Evolutionary conservation across 2,797 vertebrate genomes (phyloP), one percentile per base, ranked within the genome.

Genomic region (Sebastes taczanowskii): DNA sequence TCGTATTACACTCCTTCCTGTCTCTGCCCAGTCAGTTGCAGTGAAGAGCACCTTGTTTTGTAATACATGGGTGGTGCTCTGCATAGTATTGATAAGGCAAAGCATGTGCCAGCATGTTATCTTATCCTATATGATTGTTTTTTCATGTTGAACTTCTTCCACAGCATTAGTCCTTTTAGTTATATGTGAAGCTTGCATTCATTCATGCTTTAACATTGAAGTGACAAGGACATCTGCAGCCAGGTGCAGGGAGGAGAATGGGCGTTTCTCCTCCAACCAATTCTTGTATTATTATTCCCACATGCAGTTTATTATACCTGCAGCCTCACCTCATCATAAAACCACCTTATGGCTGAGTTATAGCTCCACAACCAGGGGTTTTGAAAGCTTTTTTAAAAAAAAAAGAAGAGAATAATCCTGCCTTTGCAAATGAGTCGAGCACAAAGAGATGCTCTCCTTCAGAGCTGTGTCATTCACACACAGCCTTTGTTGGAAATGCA

Each of bases 211-310:
- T 59, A 62, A 52, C 75, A 67, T 63, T 14, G 60, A 77, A 62
- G 80, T 83, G 83, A 80, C 87, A 83, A 87, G 89, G 83, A 76
- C 91, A 86, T 80, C 85, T 90, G 84, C 90, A 89, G 77, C 75
- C 92, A 92, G 90, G 89, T 93, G 89, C 88, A 83, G 67, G 68
- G 55, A 81, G 75, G 71, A 85, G 73, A 89, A 90, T 82, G 89
- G 91, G 93, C 89, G 90, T 92, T 89, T 89, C 86, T 92, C 75
- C 60, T 71, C 65, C 38, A 52, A 75, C 30, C 88, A 46, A 11
- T 78, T 46, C 70, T 34, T 49, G 23, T 42, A 5, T 74, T 22
- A 53, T 85, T 60, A 55, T 87, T 59, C 80, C 22, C n/a, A 71
- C 70, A 80, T 16, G 60, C 61, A 71, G 4, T 38, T 42, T 42